These are phyloP conservation scores for Trachops cirrhosus DNA, from an alignment of 2,797 vertebrate genomes.

Conservation along the genomic window DNA sequence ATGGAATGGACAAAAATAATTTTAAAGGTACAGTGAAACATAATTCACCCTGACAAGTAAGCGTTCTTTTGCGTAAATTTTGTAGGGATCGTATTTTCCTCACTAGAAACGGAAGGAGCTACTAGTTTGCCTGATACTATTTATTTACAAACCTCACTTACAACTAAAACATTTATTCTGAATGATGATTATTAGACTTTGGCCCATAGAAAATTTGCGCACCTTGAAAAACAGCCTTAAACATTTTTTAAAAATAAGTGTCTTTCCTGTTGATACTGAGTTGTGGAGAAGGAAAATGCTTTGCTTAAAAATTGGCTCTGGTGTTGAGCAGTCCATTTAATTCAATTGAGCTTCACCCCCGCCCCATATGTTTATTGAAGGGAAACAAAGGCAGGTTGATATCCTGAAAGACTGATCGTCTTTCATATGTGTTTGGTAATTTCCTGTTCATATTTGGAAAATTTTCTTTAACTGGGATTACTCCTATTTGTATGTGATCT, in stretches of 20 bases:
- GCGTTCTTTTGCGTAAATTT: background rate
- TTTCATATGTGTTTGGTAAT: background rate
- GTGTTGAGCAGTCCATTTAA: background rate
- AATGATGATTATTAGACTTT: background rate
- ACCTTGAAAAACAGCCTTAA: background rate
- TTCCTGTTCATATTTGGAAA: background rate
- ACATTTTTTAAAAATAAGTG: background rate
- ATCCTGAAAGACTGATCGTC: background rate
- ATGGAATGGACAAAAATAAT: background rate
- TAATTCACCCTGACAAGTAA: background rate
- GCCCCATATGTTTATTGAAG: background rate
- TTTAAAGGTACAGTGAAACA: background rate
- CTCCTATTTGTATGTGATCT: background rate
- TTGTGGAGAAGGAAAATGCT: background rate
- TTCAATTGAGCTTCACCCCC: background rate
- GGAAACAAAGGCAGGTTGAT: background rate
- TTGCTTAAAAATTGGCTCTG: background rate
- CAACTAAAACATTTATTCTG: background rate
- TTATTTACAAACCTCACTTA: background rate
- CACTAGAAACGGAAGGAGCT: background rate
- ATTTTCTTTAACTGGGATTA: background rate
- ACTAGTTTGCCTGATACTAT: background rate
- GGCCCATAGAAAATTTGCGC: background rate
- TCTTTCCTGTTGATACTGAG: background rate
- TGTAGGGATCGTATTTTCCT: background rate